A percentile compares a stretch with the other conserved stretches of the same genome.
These are phyloP conservation scores for Gymnarchus niloticus DNA, from an alignment of 2,113 vertebrate species.

Conservation along the genomic window DNA sequence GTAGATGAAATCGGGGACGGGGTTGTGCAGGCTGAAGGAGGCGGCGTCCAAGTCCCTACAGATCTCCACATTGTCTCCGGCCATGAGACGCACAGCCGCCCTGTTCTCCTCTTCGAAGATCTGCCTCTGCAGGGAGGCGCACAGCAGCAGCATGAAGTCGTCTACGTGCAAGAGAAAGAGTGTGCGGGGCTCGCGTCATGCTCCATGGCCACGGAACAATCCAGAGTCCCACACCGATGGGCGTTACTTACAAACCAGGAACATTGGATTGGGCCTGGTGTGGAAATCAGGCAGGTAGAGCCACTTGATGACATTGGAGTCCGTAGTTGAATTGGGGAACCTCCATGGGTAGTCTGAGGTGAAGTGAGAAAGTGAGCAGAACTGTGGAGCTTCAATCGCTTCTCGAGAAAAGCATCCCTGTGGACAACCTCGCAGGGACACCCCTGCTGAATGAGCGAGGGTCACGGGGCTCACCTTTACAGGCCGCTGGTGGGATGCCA, in stretches of 20 bases:
- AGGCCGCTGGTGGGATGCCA: constrained; percentile 90
- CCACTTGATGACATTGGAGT: constrained; percentile 95
- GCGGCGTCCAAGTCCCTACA: constrained; percentile 92
- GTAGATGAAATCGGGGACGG: constrained; percentile 94
- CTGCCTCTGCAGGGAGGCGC: constrained; percentile 88
- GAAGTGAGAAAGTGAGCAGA: not conserved
- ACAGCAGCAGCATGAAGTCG: constrained; percentile 92
- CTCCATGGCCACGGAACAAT: no score
- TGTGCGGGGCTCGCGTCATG: not conserved
- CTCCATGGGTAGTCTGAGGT: constrained; percentile 92
- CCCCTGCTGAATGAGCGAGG: not conserved
- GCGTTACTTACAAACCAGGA: constrained; percentile 84
- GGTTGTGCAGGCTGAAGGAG: constrained; percentile 92
- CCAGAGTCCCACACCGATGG: not conserved
- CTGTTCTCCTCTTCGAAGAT: constrained; percentile 95
- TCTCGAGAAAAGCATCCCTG: not conserved
- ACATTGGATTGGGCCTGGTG: constrained; percentile 75
- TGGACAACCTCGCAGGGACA: not conserved
- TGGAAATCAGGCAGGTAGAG: constrained; percentile 91
- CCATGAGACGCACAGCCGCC: constrained; percentile 81
- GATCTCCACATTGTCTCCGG: constrained; percentile 97
- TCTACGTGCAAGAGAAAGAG: constrained; percentile 55
- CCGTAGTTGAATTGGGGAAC: constrained; percentile 69
- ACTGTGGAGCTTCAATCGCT: not conserved
- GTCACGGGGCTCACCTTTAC: constrained; percentile 66